Evolutionary conservation across 2,888 invertebrate genomes (phyloP).

Genomic region (Zhengitettix transpicula): DNA sequence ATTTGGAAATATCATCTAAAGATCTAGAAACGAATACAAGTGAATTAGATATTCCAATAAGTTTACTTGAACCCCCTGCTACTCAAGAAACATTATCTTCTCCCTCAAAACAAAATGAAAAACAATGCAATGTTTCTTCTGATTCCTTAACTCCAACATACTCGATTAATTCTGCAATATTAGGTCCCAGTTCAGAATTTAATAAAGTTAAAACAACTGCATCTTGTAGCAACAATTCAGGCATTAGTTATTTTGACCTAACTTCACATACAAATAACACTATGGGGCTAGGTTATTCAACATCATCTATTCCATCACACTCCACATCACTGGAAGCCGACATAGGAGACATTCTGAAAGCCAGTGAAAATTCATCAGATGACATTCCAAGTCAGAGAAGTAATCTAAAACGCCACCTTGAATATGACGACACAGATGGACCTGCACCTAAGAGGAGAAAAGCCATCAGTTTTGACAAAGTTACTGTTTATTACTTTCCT

Average conservation of each 20-base stretch:
- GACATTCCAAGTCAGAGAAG: constrained; percentile 31
- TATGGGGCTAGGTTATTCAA: background rate
- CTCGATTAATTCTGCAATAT: background rate
- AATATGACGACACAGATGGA: constrained; percentile 20
- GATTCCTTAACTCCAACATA: background rate
- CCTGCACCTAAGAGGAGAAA: constrained; percentile 42
- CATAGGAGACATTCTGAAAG: constrained; percentile 2
- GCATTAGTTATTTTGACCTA: background rate
- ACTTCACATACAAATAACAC: background rate
- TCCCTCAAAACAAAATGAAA: background rate
- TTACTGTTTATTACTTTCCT: constrained; percentile 90
- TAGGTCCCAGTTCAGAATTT: background rate
- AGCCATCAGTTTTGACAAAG: constrained; percentile 75
- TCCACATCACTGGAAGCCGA: background rate
- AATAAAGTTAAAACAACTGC: no score
- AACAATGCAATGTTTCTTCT: background rate
- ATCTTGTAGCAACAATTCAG: no score
- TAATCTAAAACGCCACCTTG: constrained; percentile 44
- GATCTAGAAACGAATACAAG: constrained; percentile 2
- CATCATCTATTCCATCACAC: background rate
- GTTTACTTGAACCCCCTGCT: background rate
- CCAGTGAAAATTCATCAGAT: background rate
- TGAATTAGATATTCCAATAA: background rate
- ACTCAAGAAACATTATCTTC: background rate
- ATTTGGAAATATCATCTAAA: constrained; percentile 18